Base-by-base conservation (phyloP, 1,140 invertebrate genomes). In the Coptotermes formosanus region DNA sequence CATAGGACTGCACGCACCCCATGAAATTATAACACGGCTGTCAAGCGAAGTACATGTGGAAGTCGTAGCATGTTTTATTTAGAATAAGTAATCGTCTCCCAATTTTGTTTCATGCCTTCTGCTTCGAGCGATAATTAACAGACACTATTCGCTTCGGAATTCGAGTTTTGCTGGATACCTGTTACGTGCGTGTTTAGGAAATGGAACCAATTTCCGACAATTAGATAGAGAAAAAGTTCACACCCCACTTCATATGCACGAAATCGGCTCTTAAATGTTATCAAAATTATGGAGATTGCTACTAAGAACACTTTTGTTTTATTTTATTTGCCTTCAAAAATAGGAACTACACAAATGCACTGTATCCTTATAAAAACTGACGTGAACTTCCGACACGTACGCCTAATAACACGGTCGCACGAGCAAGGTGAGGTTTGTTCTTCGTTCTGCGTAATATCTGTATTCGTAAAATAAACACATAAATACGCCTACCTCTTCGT, bases 21-120 rank as follows among this genome's bases (percentile, higher is more conserved):
- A 75, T 75, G 25, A 75, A 75, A 75, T 12, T 75, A 75, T 75
- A 75, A 75, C 30, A 75, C 64, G 64, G 25, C 64, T 75, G 64
- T 75, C 64, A 75, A 30, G 25, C n/a, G 25, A 25, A 14, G 30
- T 25, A 75, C 64, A 75, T 75, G 25, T n/a, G 52, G 19, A 55
- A 55, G 52, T 55, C 14, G 19, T 55, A 21, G 52, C n/a, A 30
- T 75, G 64, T 75, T 75, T 75, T 30, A 2, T 16, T 75, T 75
- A 30, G 64, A 75, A 75, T 75, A 75, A 75, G 7, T 25, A 30
- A 75, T 30, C 16, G 64, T 25, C 64, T 16, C 25, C 64, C 64
- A 75, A 30, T 30, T 75, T 75, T 7, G 64, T 75, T 55, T 30
- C 64, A 30, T 30, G 6, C 25, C 9, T 75, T n/a, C 6, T 16